Evolutionary conservation across 2,797 vertebrate genomes (phyloP), one percentile per base, ranked within the genome.

Genomic region (Pseudochaenichthys georgianus): DNA sequence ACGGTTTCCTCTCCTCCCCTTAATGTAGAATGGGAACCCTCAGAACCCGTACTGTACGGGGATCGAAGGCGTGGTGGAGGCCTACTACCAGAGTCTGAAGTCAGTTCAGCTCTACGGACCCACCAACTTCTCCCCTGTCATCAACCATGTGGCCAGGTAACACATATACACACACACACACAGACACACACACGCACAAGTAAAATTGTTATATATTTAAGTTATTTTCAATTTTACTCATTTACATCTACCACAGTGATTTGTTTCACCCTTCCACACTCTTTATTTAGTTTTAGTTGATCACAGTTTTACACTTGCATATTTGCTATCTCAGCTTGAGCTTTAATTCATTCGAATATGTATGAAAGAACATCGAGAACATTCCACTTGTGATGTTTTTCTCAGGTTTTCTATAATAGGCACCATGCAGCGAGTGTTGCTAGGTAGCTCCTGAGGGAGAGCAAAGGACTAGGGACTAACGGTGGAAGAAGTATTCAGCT

Each of bases 81-180:
- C 97, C 0, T 99, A 99, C 79, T 99, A 99, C 72, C 95, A 96
- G 93, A 99, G 97, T 84, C 94, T 99, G 70, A 98, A 98, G 88
- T 97, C 96, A 13, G 98, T 99, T 13, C 97, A 99, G 77, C 95
- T 99, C 34, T 99, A 98, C n/a, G 98, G 98, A 62, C 98, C 98
- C 66, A 99, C 98, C 65, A 99, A 99, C 91, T 99, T 99, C 89
- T 98, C 98, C 51, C 98, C 98, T 9, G 96, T 99, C 73, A 96
- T 99, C 89, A 99, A 98, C 92, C 98, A 99, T 2, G 98, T 99
- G 78, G 98, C 98, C 86, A 97, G 90, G 92, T 94, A 89, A 70
- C 31, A 58, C 41, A 41, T 2, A 1, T 1, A 38, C 34, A 38
- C 34, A 34, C 34, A 8, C 34, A 34, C 23, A 65, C 9, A 57